Conservation (phyloP, 2,113 vertebrate species). For the Orthonyx spaldingii region DNA sequence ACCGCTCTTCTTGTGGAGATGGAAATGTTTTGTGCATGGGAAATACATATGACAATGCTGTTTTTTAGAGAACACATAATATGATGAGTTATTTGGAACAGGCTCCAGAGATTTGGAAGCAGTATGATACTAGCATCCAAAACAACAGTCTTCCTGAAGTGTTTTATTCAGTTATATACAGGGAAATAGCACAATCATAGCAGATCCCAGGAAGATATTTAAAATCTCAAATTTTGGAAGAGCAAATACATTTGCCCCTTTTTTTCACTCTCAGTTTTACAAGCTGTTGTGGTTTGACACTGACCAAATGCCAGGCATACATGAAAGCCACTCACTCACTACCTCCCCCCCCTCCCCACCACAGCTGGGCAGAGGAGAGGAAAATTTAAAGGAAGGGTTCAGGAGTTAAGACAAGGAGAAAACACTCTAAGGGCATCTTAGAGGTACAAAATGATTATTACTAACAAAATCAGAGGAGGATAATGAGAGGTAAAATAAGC, state of each 20-base stretch:
- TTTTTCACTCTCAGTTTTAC: neutral
- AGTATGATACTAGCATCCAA: neutral
- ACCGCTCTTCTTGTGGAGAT: neutral
- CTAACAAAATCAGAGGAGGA: neutral
- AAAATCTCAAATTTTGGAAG: neutral
- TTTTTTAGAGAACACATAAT: neutral
- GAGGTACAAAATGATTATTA: neutral
- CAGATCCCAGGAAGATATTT: neutral
- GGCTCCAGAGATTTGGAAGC: neutral
- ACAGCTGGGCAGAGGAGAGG: neutral
- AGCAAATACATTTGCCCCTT: neutral
- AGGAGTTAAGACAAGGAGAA: neutral
- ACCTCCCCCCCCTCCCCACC: neutral
- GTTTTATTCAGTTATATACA: neutral
- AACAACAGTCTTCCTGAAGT: neutral
- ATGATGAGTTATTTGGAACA: neutral
- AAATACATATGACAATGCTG: neutral
- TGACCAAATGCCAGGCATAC: neutral
- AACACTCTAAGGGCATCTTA: neutral
- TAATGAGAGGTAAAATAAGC: neutral
- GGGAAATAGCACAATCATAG: neutral
- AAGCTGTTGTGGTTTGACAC: neutral
- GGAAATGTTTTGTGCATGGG: neutral
- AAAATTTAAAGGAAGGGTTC: neutral
- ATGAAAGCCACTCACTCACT: rapidly evolving